These are phyloP conservation scores for Coregonus clupeaformis DNA, from an alignment of 2,113 vertebrate species.

Conservation along the genomic window DNA sequence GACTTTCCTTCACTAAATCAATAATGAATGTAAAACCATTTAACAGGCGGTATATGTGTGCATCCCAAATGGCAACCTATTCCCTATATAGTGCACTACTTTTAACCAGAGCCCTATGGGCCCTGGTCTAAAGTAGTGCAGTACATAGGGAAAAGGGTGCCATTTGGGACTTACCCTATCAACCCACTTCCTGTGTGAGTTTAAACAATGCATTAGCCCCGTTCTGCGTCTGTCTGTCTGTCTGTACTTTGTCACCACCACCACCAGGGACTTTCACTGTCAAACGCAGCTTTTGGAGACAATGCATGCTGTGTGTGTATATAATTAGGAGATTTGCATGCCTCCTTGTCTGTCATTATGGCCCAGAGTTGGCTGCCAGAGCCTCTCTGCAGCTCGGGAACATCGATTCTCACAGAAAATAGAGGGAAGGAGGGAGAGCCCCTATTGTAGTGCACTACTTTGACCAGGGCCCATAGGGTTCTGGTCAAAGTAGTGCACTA, in stretches of 20 bases:
- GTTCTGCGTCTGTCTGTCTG: slow-evolving; percentile 19
- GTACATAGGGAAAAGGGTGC: no score
- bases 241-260: neutral
- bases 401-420: neutral
- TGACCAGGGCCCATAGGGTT: no score
- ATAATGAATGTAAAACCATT: neutral
- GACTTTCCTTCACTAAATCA: no score
- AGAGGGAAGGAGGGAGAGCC: no score
- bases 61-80: no score
- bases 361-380: slow-evolving; percentile 13
- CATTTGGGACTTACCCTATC: no score
- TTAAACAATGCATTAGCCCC: slow-evolving; percentile 4
- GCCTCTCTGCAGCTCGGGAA: slow-evolving; percentile 34
- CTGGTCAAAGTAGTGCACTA: no score
- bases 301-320: slow-evolving; percentile 26
- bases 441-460: no score
- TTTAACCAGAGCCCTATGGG: no score
- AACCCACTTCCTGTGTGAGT: neutral
- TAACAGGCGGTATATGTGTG: neutral
- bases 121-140: no score
- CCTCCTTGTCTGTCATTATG: slow-evolving; percentile 48
- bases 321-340: slow-evolving; percentile 43
- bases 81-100: no score
- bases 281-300: neutral
- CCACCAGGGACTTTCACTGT: neutral